A percentile compares a stretch with the other conserved stretches of the same genome.
phyloP scores from a whole-genome alignment of 2,113 vertebrate genomes.

The Martes martes region DNA sequence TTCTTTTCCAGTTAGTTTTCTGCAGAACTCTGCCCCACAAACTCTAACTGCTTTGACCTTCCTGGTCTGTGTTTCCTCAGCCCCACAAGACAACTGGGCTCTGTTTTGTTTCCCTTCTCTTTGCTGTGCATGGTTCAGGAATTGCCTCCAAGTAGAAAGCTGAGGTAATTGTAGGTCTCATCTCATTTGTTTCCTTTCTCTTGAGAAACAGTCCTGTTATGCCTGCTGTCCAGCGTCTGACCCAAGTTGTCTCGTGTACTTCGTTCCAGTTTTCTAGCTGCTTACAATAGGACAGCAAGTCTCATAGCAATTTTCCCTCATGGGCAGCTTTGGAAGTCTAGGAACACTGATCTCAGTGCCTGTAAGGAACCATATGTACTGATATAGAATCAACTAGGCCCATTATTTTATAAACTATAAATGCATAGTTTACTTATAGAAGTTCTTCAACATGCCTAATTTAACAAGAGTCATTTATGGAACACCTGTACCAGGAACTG shows the following conservation, averaged over 20 bases:
- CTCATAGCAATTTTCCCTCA: background rate
- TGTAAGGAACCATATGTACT: background rate
- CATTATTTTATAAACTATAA: background rate
- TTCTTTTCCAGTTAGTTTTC: background rate
- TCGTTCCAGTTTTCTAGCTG: background rate
- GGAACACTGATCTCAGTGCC: background rate
- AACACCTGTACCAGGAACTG: background rate
- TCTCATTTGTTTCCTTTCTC: background rate
- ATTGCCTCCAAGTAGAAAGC: background rate
- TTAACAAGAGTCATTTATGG: background rate
- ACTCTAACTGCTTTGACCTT: background rate
- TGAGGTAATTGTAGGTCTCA: background rate
- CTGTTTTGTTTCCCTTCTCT: background rate
- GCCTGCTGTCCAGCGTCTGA: background rate
- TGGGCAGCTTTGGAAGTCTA: background rate
- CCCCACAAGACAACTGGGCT: background rate
- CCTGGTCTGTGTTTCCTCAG: background rate
- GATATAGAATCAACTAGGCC: background rate
- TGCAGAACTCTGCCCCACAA: background rate
- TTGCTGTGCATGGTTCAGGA: background rate
- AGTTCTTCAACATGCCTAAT: background rate
- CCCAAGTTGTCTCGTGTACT: background rate
- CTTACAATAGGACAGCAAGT: background rate
- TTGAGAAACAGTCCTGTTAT: background rate
- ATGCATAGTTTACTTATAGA: background rate